These are phyloP conservation scores for Pelodiscus sinensis DNA, from an alignment of 2,113 vertebrate species.

Conservation along the genomic window DNA sequence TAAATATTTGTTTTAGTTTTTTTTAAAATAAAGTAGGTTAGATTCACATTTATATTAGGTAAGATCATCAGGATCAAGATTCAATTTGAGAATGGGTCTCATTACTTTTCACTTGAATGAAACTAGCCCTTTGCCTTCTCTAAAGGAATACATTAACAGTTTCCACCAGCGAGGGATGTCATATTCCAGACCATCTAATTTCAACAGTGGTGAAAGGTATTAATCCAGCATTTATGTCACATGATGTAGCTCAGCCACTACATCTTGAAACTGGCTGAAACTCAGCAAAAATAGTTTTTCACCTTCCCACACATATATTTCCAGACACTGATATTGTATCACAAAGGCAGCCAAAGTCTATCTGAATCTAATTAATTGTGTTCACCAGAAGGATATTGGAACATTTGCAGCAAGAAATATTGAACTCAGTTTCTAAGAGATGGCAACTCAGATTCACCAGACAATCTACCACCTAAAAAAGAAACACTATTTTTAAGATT, in stretches of 20 bases:
- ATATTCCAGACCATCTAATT: background rate
- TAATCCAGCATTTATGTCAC: background rate
- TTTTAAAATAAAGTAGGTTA: background rate
- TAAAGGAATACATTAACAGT: accelerated
- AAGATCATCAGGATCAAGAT: background rate
- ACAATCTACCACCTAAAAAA: background rate
- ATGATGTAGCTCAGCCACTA: background rate
- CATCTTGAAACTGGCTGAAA: background rate
- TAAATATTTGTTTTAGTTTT: too few species aligned
- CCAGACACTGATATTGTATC: background rate
- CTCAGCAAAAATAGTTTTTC: background rate
- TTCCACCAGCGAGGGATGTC: background rate
- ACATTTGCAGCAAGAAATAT: background rate
- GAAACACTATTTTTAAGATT: background rate
- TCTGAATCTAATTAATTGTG: background rate
- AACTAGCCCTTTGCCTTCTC: background rate
- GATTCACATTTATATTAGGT: background rate
- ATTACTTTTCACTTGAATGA: background rate
- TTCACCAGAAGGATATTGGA: background rate
- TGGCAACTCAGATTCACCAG: background rate
- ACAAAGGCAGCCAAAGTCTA: background rate
- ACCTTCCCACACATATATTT: background rate
- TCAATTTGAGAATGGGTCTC: background rate
- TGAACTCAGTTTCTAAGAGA: background rate
- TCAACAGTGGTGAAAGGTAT: background rate